Conservation (phyloP, 2,113 vertebrate species). For the Garra rufa region DNA sequence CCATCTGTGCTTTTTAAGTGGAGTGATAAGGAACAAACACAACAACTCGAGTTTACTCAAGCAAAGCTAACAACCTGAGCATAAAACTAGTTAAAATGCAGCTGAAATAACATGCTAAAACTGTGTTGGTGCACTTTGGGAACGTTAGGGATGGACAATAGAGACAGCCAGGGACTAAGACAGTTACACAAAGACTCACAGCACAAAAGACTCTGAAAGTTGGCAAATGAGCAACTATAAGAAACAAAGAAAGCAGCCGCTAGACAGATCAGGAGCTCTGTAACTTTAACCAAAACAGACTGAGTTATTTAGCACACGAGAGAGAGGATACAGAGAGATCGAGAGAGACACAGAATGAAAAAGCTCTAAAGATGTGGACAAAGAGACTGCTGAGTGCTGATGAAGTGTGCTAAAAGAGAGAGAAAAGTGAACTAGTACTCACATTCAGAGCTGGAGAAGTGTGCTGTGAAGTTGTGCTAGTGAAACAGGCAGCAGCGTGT, state of each 20-base stretch:
- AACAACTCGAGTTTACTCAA: background rate
- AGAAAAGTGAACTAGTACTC: constrained; percentile 38
- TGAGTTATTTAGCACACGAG: constrained; percentile 49
- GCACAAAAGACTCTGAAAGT: constrained; percentile 5
- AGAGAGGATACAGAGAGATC: background rate
- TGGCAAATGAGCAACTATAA: constrained; percentile 50
- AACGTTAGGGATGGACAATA: constrained; percentile 49
- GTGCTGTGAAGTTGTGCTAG: constrained; percentile 45
- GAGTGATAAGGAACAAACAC: background rate
- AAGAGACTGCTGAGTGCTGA: background rate
- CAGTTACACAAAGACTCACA: constrained; percentile 23
- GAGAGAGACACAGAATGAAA: constrained; percentile 7
- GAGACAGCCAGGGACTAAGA: constrained; percentile 17
- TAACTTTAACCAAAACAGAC: constrained; percentile 60
- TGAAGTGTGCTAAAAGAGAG: constrained; percentile 39
- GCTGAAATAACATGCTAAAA: background rate
- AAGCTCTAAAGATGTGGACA: constrained; percentile 7
- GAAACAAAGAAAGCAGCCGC: constrained; percentile 54
- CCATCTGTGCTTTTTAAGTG: constrained; percentile 3
- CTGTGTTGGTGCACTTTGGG: background rate
- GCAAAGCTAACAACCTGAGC: background rate
- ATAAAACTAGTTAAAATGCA: background rate
- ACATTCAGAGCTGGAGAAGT: constrained; percentile 28
- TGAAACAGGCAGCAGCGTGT: constrained; percentile 53
- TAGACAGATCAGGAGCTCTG: constrained; percentile 58